Conservation (phyloP, 2,113 vertebrate genomes). For the Odontesthes bonariensis region DNA sequence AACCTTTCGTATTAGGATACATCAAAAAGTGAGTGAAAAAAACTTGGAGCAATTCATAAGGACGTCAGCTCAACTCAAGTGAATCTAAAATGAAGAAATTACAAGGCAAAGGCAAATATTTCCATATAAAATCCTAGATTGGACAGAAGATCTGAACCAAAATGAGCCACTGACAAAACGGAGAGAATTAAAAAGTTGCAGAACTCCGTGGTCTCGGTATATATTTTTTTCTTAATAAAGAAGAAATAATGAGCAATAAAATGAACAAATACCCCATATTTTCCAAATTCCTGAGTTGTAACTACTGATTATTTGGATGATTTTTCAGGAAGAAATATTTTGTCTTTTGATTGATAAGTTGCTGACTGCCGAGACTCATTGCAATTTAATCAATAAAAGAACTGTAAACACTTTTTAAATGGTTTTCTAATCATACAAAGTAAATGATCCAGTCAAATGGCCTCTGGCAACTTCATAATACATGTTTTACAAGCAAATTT, state of each 20-base stretch:
- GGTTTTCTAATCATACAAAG: constrained; percentile 75
- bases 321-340: constrained; percentile 36
- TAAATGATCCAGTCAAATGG: constrained; percentile 68
- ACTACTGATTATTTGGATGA: constrained; percentile 7
- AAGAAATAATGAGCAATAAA: too few relatives aligned
- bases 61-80: too few relatives aligned
- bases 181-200: too few relatives aligned
- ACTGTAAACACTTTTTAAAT: constrained; percentile 74
- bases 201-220: too few relatives aligned
- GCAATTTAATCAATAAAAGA: constrained; percentile 71
- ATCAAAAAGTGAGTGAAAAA: background rate
- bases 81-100: background rate
- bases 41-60: too few relatives aligned
- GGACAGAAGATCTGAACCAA: too few relatives aligned
- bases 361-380: constrained; percentile 54
- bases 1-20: background rate
- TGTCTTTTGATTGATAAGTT: constrained; percentile 53
- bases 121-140: background rate
- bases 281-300: background rate
- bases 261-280: too few relatives aligned
- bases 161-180: too few relatives aligned
- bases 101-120: background rate
- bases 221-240: too few relatives aligned
- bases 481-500: constrained; percentile 79
- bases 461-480: constrained; percentile 66